Conservation (phyloP, 2,113 vertebrate species). For the Nerophis ophidion region DNA sequence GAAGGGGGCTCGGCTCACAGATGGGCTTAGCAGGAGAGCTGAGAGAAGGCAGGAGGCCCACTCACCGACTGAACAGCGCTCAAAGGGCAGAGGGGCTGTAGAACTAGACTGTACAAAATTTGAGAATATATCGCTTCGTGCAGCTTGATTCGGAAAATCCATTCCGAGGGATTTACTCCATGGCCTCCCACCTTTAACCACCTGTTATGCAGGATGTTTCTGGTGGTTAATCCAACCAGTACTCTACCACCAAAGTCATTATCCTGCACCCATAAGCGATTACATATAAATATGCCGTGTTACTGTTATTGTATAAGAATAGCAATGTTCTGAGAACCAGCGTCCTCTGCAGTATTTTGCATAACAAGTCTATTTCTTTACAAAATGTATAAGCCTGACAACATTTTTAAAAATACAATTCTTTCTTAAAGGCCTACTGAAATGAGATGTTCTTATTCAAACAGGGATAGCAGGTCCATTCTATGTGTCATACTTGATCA, state of each 20-base stretch:
- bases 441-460: too few relatives aligned
- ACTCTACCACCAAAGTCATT: not conserved
- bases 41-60: conserved; percentile 34
- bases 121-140: not conserved
- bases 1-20: conserved; percentile 48
- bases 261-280: not conserved
- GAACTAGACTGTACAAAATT: conserved; percentile 9
- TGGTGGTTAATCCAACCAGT: not conserved
- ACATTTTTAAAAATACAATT: too few relatives aligned
- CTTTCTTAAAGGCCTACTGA: too few relatives aligned
- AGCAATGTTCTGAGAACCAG: too few relatives aligned
- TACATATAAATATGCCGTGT: too few relatives aligned
- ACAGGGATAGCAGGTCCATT: too few relatives aligned
- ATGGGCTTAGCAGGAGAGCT: conserved; percentile 44
- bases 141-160: not conserved
- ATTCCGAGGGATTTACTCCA: not conserved
- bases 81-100: conserved; percentile 39
- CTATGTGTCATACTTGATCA: too few relatives aligned
- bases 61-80: conserved; percentile 30
- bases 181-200: not conserved
- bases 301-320: too few relatives aligned
- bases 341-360: too few relatives aligned
- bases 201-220: conserved; percentile 1
- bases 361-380: too few relatives aligned
- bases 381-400: too few relatives aligned